Conservation (phyloP, 2,888 invertebrate genomes). For the Germaria angustata region DNA sequence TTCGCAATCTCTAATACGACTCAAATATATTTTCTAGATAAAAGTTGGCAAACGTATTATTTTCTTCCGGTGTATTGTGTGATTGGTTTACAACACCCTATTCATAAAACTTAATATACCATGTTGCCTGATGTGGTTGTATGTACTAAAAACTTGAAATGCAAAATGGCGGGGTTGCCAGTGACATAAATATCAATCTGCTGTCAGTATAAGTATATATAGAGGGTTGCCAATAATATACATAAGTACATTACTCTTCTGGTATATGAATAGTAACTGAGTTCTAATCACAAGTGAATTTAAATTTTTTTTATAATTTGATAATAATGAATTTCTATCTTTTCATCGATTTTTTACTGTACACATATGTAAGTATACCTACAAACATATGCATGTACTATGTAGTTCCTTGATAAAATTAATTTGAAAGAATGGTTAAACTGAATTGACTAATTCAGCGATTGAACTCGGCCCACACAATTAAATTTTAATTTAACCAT, state of each 20-base stretch:
- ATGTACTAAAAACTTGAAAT: slow-evolving; percentile 64
- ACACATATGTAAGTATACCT: too few relatives aligned
- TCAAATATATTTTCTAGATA: neutral
- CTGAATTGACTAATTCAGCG: too few relatives aligned
- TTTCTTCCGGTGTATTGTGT: slow-evolving; percentile 41
- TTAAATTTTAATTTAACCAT: too few relatives aligned
- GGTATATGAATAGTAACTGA: neutral
- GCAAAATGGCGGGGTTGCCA: slow-evolving; percentile 30
- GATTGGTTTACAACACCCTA: slow-evolving; percentile 40
- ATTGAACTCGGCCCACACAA: too few relatives aligned
- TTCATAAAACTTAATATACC: slow-evolving; percentile 24
- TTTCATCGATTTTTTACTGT: too few relatives aligned
- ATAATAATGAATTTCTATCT: too few relatives aligned
- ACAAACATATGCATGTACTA: too few relatives aligned
- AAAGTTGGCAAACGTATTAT: neutral
- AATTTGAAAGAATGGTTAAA: too few relatives aligned
- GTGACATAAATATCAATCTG: neutral
- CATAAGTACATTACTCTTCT: neutral
- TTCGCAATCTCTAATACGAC: too few relatives aligned
- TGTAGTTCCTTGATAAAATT: too few relatives aligned
- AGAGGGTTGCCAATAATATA: neutral
- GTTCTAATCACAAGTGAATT: too few relatives aligned
- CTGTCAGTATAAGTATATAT: neutral
- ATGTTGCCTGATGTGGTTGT: slow-evolving; percentile 46
- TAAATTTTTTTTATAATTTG: too few relatives aligned